Conservation (phyloP, 2,113 vertebrate species). For the Pelodiscus sinensis region DNA sequence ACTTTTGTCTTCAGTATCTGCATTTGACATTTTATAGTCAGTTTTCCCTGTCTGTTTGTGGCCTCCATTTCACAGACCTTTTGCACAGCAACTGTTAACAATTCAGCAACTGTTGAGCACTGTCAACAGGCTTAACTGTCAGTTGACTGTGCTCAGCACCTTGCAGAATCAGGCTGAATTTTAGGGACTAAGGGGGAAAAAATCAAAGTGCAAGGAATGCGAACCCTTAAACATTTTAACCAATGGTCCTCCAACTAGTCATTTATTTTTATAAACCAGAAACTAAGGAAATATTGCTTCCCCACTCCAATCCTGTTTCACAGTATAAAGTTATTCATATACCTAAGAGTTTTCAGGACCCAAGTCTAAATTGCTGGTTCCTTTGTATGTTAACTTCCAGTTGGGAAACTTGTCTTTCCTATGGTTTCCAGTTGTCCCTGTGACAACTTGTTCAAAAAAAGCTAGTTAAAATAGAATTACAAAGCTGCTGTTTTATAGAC, state of each 20-base stretch:
- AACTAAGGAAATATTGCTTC: not conserved
- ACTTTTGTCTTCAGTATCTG: constrained; percentile 71
- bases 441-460: not conserved
- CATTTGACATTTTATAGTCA: constrained; percentile 70
- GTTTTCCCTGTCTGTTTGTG: constrained; percentile 71
- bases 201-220: not conserved
- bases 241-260: not conserved
- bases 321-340: rapidly evolving
- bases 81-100: not conserved
- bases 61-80: constrained; percentile 64
- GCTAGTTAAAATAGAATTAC: not conserved
- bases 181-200: constrained; percentile 37
- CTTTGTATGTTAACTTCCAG: not conserved
- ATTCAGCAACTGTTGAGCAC: no score
- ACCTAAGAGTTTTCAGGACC: not conserved
- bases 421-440: rapidly evolving
- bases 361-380: not conserved
- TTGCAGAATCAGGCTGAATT: constrained; percentile 59
- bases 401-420: not conserved
- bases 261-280: not conserved
- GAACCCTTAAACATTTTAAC: not conserved
- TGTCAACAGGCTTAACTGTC: constrained; percentile 52
- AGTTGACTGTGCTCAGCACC: constrained; percentile 39
- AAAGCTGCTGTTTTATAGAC: not conserved
- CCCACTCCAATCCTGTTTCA: not conserved